Evolutionary conservation across 2,113 vertebrate species (phyloP).

Genomic region (Strigops habroptila): DNA sequence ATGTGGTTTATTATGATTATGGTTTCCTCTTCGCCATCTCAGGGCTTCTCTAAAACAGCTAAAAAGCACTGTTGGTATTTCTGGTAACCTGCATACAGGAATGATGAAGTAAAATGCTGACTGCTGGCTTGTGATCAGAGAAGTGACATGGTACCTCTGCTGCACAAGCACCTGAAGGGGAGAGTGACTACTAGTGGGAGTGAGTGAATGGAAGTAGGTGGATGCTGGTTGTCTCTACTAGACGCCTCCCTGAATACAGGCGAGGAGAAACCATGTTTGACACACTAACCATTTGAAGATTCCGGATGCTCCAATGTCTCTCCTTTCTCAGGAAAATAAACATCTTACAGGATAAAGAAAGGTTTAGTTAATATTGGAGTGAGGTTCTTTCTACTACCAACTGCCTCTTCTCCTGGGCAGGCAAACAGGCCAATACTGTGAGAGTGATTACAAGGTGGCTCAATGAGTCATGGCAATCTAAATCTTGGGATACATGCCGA

Average conservation of each 20-base stretch:
- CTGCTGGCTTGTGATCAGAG: not conserved
- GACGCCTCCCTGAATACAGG: not conserved
- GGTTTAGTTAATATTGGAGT: not conserved
- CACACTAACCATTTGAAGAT: not conserved
- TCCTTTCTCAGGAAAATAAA: not conserved
- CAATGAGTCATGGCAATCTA: constrained; percentile 25
- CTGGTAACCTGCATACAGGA: not conserved
- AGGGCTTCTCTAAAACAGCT: not conserved
- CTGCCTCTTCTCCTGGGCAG: not conserved
- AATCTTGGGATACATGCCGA: not conserved
- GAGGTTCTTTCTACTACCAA: not conserved
- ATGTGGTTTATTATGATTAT: not conserved
- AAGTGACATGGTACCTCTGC: not conserved
- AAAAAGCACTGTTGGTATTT: not conserved
- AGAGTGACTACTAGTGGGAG: not conserved
- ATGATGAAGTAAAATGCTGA: not conserved
- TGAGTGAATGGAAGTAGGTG: not conserved
- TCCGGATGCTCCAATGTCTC: not conserved
- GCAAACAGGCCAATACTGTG: not conserved
- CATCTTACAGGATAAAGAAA: not conserved
- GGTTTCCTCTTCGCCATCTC: not conserved
- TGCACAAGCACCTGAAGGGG: not conserved
- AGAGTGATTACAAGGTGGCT: not conserved
- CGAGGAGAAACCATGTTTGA: not conserved
- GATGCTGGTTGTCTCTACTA: not conserved